These are phyloP conservation scores for Etheostoma perlongum DNA, from an alignment of 2,797 vertebrate genomes.

Conservation along the genomic window DNA sequence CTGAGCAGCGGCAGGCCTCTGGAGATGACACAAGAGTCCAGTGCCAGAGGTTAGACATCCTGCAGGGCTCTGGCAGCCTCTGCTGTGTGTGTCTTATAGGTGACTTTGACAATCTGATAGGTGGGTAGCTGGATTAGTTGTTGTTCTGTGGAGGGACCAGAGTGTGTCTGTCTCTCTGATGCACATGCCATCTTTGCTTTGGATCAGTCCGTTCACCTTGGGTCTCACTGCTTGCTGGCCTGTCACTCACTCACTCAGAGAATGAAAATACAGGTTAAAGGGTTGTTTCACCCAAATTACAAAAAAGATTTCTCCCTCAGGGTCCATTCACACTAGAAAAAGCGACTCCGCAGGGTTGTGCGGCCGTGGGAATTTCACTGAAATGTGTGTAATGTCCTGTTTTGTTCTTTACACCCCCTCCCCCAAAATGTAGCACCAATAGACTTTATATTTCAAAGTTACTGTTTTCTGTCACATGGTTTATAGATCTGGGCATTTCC, in stretches of 20 bases:
- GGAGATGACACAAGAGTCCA: conserved; percentile 70
- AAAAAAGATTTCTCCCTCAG: no score
- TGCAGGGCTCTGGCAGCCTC: conserved; percentile 41
- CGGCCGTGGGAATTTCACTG: no score
- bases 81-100: conserved; percentile 27
- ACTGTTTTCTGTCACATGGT: no score
- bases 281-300: neutral
- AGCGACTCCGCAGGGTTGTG: no score
- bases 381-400: no score
- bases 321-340: no score
- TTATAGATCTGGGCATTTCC: no score
- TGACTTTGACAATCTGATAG: conserved; percentile 53
- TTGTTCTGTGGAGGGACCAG: conserved; percentile 12
- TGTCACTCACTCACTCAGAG: neutral
- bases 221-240: conserved; percentile 10
- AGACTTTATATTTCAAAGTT: no score
- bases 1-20: conserved; percentile 63
- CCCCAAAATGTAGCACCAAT: no score
- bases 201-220: conserved; percentile 46
- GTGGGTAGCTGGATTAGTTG: conserved; percentile 29
- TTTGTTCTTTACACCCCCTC: no score
- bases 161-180: neutral
- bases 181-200: conserved; percentile 50
- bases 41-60: conserved; percentile 74
- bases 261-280: neutral